Evolutionary conservation across 2,113 vertebrate genomes (phyloP), one percentile per base, ranked within the genome.

Genomic region (Tenrec ecaudatus): DNA sequence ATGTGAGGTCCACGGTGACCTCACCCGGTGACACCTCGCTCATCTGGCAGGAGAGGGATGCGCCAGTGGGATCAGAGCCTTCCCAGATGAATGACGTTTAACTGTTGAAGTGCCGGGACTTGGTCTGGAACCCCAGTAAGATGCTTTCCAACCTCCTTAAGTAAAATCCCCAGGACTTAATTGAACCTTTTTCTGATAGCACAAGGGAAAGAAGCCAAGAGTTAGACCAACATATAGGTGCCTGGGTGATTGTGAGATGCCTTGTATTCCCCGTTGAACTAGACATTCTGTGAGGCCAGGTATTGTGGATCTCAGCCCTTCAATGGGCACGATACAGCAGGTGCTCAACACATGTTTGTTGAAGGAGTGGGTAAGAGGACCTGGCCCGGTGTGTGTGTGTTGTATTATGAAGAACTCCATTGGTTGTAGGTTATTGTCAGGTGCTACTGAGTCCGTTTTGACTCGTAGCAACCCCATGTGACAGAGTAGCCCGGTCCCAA

Each of bases 71-170:
- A 76, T 91, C 36, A 71, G 36, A 36, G 60, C 68, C 25, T 88
- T 91, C 90, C 86, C 82, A 69, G 53, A 31, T n/a, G 85, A 82
- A 68, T 75, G 33, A 92, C 43, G 38, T 75, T 96, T 95, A 92
- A 96, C 96, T 92, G 66, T 79, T 64, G 75, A 73, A 73, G 62
- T 91, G 68, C 78, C 23, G 38, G 68, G 20, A n/a, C 81, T 90
- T 96, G 77, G 89, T 38, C 77, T 94, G 85, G 83, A 78, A 82
- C 64, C 53, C 71, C 83, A 73, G 81, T 80, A 94, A 71, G 82
- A 80, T 69, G 38, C 29, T 81, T 79, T 83, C 93, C 84, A n/a
- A 60, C 75, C 82, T 90, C 87, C 38, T 58, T 62, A 38, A 82
- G 80, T 81, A 76, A 88, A 83, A 83, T 43, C 9, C 31, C 2